Evolutionary conservation across 2,888 invertebrate genomes (phyloP), one percentile per base, ranked within the genome.

Genomic region (Drosophila incognita): DNA sequence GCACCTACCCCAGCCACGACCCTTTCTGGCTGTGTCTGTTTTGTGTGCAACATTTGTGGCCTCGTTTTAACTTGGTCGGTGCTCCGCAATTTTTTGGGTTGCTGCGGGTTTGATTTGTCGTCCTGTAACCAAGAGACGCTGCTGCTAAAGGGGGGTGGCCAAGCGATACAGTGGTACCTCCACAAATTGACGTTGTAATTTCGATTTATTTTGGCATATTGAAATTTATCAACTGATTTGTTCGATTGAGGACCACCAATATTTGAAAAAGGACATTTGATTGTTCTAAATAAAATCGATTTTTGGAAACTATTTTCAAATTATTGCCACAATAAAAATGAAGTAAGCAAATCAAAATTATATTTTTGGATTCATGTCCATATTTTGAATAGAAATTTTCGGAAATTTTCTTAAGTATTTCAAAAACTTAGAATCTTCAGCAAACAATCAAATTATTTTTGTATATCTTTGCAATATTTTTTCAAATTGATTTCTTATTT

Each of bases 81-180:
- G 81, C 87, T 79, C 90, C 90, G 81, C 90, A 90, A 83, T 82
- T 79, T 86, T 89, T 82, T 81, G 86, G 88, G 77, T 70, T 78
- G 78, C 79, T 83, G 74, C 70, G 69, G 76, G 72, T 86, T 78
- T 85, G 80, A 84, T 87, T 83, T 83, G 74, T 73, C 58, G 60
- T 57, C 72, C 57, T 31, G 11, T 2, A 18, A 29, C 29, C 57
- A 56, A 75, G 76, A n/a, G 42, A 67, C 64, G 76, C 57, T 8
- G 21, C 15, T 21, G 13, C 4, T 4, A 40, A 40, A 56, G 10
- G 54, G 54, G 27, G 18, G 4, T 18, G 11, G 10, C 38, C 46
- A 24, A 15, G 8, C 8, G 8, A 10, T 33, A 57, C 57, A 57
- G 42, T 57, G 29, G 13, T 1, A 29, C 13, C 40, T 40, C 38